Percentiles rank a stretch among this genome's conserved stretches.
These are phyloP conservation scores for Pseudotriccus pelzelni DNA, from an alignment of 2,797 vertebrate genomes.

Conservation along the genomic window DNA sequence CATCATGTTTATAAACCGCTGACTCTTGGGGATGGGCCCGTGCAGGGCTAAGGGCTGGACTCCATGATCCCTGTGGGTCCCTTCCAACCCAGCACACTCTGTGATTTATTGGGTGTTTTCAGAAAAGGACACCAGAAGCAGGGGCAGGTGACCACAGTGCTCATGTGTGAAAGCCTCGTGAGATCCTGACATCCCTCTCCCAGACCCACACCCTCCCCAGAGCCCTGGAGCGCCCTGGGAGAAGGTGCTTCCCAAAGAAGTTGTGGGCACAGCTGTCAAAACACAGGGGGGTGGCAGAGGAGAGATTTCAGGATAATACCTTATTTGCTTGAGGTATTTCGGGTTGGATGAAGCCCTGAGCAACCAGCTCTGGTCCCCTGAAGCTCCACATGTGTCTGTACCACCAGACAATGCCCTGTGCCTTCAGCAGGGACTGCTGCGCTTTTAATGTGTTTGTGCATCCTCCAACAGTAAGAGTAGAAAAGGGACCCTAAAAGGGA, in stretches of 20 bases:
- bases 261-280: not conserved
- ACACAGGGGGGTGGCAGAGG: not conserved
- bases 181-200: not conserved
- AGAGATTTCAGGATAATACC: not conserved
- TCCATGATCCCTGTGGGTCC: not conserved
- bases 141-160: not conserved
- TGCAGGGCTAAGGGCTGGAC: too few relatives aligned
- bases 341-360: not conserved
- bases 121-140: not conserved
- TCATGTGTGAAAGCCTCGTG: not conserved
- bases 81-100: not conserved
- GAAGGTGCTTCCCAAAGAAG: not conserved
- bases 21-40: too few relatives aligned
- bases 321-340: not conserved
- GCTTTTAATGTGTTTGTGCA: not conserved
- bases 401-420: not conserved
- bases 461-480: not conserved
- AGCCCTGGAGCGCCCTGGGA: not conserved
- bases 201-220: accelerated
- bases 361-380: not conserved
- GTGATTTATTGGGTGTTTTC: not conserved
- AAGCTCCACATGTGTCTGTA: accelerated
- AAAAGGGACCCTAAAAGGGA: not conserved
- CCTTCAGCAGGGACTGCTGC: not conserved
- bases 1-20: not conserved